Percentiles rank a stretch among this genome's conserved stretches.
Evolutionary conservation across 2,888 invertebrate genomes (phyloP).

Genomic region (Trissoscelio sp.): DNA sequence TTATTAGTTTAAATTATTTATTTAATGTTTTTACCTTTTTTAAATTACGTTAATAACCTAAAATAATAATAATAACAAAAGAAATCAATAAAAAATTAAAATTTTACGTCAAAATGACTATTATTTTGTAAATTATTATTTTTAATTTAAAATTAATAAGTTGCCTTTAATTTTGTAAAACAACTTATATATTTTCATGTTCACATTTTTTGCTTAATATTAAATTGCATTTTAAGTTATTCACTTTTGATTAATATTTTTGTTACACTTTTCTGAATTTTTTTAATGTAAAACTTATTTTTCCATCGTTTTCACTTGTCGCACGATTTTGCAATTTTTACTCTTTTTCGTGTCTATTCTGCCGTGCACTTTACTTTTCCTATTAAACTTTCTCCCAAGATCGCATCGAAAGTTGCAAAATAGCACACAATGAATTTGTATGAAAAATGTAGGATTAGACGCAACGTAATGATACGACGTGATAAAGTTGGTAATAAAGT

Average conservation of each 20-base stretch:
- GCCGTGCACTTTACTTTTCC: conserved; percentile 42
- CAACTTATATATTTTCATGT: too few relatives aligned
- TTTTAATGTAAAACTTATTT: not conserved
- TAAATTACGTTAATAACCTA: too few relatives aligned
- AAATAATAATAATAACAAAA: too few relatives aligned
- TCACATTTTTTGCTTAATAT: too few relatives aligned
- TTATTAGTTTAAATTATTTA: too few relatives aligned
- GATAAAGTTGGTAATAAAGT: not conserved
- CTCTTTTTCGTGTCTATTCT: conserved; percentile 14
- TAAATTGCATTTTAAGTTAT: too few relatives aligned
- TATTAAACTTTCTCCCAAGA: conserved; percentile 58
- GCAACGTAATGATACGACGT: not conserved
- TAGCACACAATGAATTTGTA: conserved; percentile 50
- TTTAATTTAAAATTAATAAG: too few relatives aligned
- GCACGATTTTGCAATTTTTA: conserved; percentile 42
- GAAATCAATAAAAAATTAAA: too few relatives aligned
- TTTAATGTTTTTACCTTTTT: too few relatives aligned
- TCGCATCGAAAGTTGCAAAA: conserved; percentile 52
- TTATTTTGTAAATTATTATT: too few relatives aligned
- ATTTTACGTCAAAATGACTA: too few relatives aligned
- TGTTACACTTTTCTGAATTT: not conserved
- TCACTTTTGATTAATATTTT: not conserved
- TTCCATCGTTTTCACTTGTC: conserved; percentile 49
- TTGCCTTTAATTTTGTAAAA: too few relatives aligned
- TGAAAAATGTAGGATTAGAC: conserved; percentile 12